Evolutionary conservation across 2,888 invertebrate species (phyloP), one percentile per base, ranked within the genome.

Genomic region (Plagiodera versicolora): DNA sequence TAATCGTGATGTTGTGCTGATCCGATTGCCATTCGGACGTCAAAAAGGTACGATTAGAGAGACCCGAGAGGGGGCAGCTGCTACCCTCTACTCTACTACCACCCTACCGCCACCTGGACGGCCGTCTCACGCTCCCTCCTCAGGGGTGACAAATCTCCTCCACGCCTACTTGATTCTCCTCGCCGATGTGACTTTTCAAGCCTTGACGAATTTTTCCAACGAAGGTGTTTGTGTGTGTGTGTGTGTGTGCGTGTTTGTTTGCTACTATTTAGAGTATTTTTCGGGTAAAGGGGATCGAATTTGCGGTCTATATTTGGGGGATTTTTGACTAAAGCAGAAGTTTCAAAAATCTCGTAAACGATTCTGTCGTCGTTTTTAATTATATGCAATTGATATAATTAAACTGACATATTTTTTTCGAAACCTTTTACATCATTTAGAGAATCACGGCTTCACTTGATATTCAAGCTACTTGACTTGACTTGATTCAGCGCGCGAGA

Each of bases 111-210:
- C 69, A 70, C 70, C 69, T 69, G 69, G 70, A 68, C 62, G 51
- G 53, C 58, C 60, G 51, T 32, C 48, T 45, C 58, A 53, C 55
- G 47, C 52, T 58, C 59, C 39, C 39, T 6, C 39, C 14, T 39
- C 52, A 67, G 73, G 79, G 80, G 79, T 79, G 78, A 79, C 79
- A 78, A 79, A 79, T 78, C 73, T 74, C 76, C 28, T 53, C 52
- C 78, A 79, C 80, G 80, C 80, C 80, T 75, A 80, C 80, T 80
- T 80, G 77, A 80, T 80, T 79, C 78, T 78, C 79, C 75, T 75
- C 75, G 77, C 76, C n/a, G n/a, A n/a, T 79, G 79, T 79, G 80
- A 80, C 80, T 79, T 80, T 80, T 80, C 78, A 79, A 80, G 80
- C 77, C 79, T 78, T 73, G 69, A 75, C 77, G 75, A 79, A 79